Evolutionary conservation across 2,888 invertebrate genomes (phyloP), one percentile per base, ranked within the genome.

Genomic region (Onchidella celtica): DNA sequence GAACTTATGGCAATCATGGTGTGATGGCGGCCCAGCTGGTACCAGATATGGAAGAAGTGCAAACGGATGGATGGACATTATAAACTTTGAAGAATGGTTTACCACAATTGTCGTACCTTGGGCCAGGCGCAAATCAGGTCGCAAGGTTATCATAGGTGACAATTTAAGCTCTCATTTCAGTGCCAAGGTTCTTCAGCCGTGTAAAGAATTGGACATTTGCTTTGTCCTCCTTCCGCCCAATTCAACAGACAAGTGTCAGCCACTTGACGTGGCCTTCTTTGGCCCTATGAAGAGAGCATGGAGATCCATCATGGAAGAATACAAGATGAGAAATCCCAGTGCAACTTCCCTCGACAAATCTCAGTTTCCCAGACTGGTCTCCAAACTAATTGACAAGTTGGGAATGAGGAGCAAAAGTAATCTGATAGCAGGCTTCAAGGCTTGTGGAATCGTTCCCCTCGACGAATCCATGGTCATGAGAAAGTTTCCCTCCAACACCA

Each of bases 1-100:
- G 79, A 76, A 92, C 81, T 61, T 94, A n/a, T 93, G 91, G 86
- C 83, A 89, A 63, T 89, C 91, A 11, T 94, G 94, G 94, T 90
- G 87, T 6, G 85, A 86, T 84, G 90, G 91, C 70, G 94, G 94
- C 11, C 93, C 93, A 24, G 70, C 72, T 86, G 89, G 69, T 63
- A 90, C 81, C 4, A 70, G 92, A 4, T 94, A 93, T 84, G 93
- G 93, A 84, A 55, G 92, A 0, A 89, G 91, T 2, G 83, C 84
- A 72, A 90, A 89, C 66, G 94, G 91, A 1, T 92, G 91, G 91
- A 90, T 92, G 84, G 88, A 90, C 73, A 27, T 75, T 32, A 32
- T 57, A 3, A 77, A 74, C 59, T 92, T 93, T 83, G 83, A 85
- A 65, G 91, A 92, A 79, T 91, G 92, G 92, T 91, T 92, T 80